These are phyloP conservation scores for Crenichthys baileyi DNA, from an alignment of 2,797 vertebrate species.

Conservation along the genomic window DNA sequence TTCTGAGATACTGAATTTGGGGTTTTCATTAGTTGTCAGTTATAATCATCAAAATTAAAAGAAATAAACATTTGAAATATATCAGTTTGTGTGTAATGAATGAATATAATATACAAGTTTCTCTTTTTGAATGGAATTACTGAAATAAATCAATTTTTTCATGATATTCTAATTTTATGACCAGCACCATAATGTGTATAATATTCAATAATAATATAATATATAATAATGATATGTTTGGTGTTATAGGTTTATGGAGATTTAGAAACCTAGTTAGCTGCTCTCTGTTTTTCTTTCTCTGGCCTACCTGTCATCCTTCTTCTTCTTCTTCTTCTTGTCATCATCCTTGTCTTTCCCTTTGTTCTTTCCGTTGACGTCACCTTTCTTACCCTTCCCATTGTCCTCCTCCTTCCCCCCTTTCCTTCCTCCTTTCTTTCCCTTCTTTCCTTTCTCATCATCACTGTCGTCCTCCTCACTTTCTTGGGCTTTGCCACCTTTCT, in stretches of 20 bases:
- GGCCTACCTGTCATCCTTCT: conserved; percentile 63
- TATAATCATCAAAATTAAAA: no score
- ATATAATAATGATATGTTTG: background rate
- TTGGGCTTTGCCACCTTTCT: conserved; percentile 65
- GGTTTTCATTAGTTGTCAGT: no score
- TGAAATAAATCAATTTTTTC: no score
- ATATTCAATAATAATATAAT: background rate
- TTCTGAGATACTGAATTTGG: no score
- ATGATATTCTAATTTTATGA: no score
- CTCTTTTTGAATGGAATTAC: no score
- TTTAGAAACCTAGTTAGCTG: no score
- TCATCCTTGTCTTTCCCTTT: conserved; percentile 60
- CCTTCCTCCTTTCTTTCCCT: conserved; percentile 62
- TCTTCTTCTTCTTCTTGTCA: conserved; percentile 65
- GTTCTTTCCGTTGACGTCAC: conserved; percentile 72
- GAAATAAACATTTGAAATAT: no score
- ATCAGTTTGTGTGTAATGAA: no score
- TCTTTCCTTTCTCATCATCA: conserved; percentile 63
- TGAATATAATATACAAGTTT: no score
- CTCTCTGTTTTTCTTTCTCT: background rate
- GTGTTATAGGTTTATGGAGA: no score
- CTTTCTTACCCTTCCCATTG: conserved; percentile 76
- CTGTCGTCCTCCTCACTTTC: conserved; percentile 72
- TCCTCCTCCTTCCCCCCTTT: conserved; percentile 66
- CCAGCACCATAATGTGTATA: no score